Conservation (phyloP, 2,797 vertebrate species). For the Triplophysa yarkandensis region DNA sequence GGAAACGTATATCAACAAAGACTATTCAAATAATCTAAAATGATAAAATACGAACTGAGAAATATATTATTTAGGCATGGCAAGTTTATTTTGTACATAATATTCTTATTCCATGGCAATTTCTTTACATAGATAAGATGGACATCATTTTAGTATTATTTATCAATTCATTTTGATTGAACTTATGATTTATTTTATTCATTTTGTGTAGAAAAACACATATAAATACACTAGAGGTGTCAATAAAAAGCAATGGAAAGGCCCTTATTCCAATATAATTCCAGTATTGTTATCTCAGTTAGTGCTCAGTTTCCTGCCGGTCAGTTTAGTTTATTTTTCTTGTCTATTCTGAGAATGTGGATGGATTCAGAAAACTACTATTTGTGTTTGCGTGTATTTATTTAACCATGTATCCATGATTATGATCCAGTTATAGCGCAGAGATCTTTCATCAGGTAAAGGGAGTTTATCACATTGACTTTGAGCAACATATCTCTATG, state of each 20-base stretch:
- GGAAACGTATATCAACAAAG: too few species aligned
- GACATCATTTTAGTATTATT: too few species aligned
- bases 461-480: neutral
- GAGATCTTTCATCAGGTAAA: neutral
- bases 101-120: too few species aligned
- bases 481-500: neutral
- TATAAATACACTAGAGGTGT: neutral
- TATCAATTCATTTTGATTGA: too few species aligned
- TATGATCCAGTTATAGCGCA: neutral
- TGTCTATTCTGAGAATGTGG: constrained; percentile 20
- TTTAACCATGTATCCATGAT: neutral
- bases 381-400: neutral
- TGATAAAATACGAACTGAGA: too few species aligned
- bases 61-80: too few species aligned
- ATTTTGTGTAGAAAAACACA: too few species aligned
- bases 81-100: too few species aligned
- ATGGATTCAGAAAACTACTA: neutral
- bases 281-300: constrained; percentile 1
- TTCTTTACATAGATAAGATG: too few species aligned
- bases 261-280: too few species aligned
- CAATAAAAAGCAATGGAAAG: neutral
- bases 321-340: constrained; percentile 24
- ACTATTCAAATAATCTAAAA: too few species aligned
- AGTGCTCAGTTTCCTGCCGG: constrained; percentile 17
- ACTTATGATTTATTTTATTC: too few species aligned